Evolutionary conservation across 2,113 vertebrate species (phyloP).

Genomic region (Nerophis lumbriciformis): DNA sequence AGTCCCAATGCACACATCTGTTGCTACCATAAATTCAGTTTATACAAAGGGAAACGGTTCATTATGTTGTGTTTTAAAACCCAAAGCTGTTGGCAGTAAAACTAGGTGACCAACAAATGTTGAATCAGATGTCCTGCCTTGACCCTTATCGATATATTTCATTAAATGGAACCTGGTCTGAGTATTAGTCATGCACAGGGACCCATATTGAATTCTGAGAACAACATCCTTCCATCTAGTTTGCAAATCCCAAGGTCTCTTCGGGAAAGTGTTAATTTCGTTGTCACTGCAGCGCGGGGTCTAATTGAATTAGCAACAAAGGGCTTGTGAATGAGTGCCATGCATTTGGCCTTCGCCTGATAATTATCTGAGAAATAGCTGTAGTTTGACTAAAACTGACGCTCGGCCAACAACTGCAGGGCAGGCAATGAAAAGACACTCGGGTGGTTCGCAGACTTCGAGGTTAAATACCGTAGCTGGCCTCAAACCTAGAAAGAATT

Average conservation of each 20-base stretch:
- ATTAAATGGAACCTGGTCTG: slow-evolving; percentile 30
- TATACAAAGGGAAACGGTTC: slow-evolving; percentile 11
- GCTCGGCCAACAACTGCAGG: slow-evolving; percentile 35
- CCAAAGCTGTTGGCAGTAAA: slow-evolving; percentile 23
- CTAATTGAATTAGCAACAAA: slow-evolving; percentile 61
- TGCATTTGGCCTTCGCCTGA: slow-evolving; percentile 44
- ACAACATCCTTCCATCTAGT: slow-evolving; percentile 20
- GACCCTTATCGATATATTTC: slow-evolving; percentile 30
- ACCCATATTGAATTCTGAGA: slow-evolving; percentile 17
- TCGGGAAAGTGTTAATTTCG: slow-evolving; percentile 47
- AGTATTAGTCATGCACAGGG: slow-evolving; percentile 11
- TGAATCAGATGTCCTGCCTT: slow-evolving; percentile 29
- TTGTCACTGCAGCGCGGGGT: slow-evolving; percentile 47
- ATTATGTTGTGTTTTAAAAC: slow-evolving; percentile 24
- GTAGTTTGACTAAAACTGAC: slow-evolving; percentile 40
- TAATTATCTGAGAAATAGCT: slow-evolving; percentile 58
- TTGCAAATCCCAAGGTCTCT: slow-evolving; percentile 43
- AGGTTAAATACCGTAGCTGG: slow-evolving; percentile 30
- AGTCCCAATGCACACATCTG: background rate
- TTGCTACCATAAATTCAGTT: slow-evolving; percentile 9
- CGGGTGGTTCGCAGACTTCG: slow-evolving; percentile 33
- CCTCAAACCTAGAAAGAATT: slow-evolving; percentile 25
- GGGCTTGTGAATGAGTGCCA: slow-evolving; percentile 44
- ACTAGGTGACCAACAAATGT: background rate
- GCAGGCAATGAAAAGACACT: slow-evolving; percentile 32